A percentile compares a stretch with the other conserved stretches of the same genome.
These are phyloP conservation scores for Anolis apletophallus DNA, from an alignment of 2,797 vertebrate species.

Conservation along the genomic window DNA sequence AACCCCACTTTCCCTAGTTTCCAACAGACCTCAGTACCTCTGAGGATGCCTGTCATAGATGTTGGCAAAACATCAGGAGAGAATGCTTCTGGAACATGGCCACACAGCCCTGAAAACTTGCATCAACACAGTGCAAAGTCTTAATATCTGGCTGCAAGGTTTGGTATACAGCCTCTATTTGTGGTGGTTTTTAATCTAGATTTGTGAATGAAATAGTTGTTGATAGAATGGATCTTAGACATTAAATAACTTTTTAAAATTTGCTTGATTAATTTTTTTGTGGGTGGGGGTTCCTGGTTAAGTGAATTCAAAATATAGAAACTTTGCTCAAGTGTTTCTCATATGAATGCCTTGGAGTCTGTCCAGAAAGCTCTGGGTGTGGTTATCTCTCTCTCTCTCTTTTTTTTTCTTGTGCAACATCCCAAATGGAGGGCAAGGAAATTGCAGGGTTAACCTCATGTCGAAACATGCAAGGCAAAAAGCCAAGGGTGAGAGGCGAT, in stretches of 20 bases:
- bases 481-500: slow-evolving; percentile 10
- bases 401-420: slow-evolving; percentile 44
- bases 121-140: not conserved
- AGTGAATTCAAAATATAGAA: not conserved
- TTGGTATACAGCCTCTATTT: not conserved
- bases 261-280: not conserved
- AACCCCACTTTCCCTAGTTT: too few species aligned
- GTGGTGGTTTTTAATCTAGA: not conserved
- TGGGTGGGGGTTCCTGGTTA: too few species aligned
- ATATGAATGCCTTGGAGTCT: not conserved
- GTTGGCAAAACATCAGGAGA: too few species aligned
- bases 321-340: not conserved
- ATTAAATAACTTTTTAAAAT: too few species aligned
- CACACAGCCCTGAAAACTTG: too few species aligned
- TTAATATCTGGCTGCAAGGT: not conserved
- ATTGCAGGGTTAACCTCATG: slow-evolving; percentile 24
- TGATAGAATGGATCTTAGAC: not conserved
- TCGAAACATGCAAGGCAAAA: slow-evolving; percentile 9
- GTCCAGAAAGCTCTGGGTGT: slow-evolving; percentile 9
- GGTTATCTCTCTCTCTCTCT: not conserved
- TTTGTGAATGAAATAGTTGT: not conserved
- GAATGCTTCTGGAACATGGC: too few species aligned
- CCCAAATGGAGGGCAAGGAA: slow-evolving; percentile 29
- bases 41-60: too few species aligned
- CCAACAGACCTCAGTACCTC: too few species aligned